phyloP scores from a whole-genome alignment of 2,888 invertebrate genomes.

The Callyntrura guangdongensis region DNA sequence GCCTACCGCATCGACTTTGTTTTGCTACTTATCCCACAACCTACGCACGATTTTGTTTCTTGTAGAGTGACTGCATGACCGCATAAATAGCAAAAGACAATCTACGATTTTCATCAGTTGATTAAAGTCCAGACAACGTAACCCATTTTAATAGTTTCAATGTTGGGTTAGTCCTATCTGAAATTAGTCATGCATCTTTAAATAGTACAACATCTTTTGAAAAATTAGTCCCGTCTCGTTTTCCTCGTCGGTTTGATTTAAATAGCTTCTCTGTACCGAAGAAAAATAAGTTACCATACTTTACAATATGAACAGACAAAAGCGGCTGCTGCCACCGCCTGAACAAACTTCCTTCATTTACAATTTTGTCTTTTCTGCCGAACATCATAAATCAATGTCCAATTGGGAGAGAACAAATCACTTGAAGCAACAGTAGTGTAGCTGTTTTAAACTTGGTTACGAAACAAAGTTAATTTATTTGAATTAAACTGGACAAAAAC shows the following conservation, averaged over 20 bases:
- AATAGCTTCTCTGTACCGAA: not conserved
- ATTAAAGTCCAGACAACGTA: slow-evolving; percentile 38
- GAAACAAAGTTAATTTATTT: slow-evolving; percentile 23
- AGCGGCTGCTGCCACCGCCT: not conserved
- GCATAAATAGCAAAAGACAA: slow-evolving; percentile 47
- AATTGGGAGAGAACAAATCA: slow-evolving; percentile 41
- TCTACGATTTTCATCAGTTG: slow-evolving; percentile 66
- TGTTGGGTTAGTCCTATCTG: slow-evolving; percentile 53
- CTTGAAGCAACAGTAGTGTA: not conserved
- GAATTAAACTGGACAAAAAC: slow-evolving; percentile 18
- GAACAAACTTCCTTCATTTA: slow-evolving; percentile 28
- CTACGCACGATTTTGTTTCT: slow-evolving; percentile 24
- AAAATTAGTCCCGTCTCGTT: slow-evolving; percentile 21
- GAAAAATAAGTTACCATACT: not conserved
- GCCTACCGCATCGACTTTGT: slow-evolving; percentile 70
- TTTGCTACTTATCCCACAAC: not conserved
- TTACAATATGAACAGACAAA: not conserved
- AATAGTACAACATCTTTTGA: not conserved
- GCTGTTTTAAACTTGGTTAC: not conserved
- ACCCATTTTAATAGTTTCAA: not conserved
- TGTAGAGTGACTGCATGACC: not conserved
- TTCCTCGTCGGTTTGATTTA: not conserved
- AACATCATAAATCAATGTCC: slow-evolving; percentile 75
- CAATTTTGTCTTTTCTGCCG: not conserved
- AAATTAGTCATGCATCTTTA: slow-evolving; percentile 59